Evolutionary conservation across 2,888 invertebrate genomes (phyloP), one percentile per base, ranked within the genome.

Genomic region (Hydroisotoma schaefferi): DNA sequence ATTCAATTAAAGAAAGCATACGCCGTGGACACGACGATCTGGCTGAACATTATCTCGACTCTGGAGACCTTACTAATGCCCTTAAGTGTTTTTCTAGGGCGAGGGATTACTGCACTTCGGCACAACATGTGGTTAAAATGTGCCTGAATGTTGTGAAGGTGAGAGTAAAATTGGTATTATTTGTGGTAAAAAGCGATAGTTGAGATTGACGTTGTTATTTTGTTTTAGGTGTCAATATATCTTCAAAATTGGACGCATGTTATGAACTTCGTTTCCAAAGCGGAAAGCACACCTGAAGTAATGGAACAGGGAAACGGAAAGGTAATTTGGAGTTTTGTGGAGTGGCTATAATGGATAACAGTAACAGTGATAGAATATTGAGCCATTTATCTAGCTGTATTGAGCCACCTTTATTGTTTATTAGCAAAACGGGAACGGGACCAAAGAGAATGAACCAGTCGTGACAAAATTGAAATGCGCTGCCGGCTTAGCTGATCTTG

Each of bases 191-290:
- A 15, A 8, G 8, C 6, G 33, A 40, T 40, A 5, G 20, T 4
- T 40, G 5, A 5, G 8, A 40, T 40, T 40, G 5, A 15, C 5
- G 5, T 40, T 5, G n/a, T 40, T 40, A 10, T 33, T 15, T 10
- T 33, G 20, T 40, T 40, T 40, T 15, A 82, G 82, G 83, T 83
- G 55, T 95, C 95, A 64, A 89, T 97, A 49, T 95, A 97, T 79
- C 82, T 97, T 72, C 93, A 95, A 79, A 97, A 97, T 80, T 98
- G 97, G 97, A 90, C 94, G 12, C 95, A 97, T 79, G 97, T 98
- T 54, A 82, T 94, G 66, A 94, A 93, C 78, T 98, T 95, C 78
- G 94, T 97, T 29, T 91, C 91, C 63, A 97, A 97, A 81, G 97
- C 97, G 38, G 95, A 97, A 78, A 87, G 87, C 71, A 93, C 92